Evolutionary conservation across 2,888 invertebrate species (phyloP).

Genomic region (Omphaloscelis lunosa): DNA sequence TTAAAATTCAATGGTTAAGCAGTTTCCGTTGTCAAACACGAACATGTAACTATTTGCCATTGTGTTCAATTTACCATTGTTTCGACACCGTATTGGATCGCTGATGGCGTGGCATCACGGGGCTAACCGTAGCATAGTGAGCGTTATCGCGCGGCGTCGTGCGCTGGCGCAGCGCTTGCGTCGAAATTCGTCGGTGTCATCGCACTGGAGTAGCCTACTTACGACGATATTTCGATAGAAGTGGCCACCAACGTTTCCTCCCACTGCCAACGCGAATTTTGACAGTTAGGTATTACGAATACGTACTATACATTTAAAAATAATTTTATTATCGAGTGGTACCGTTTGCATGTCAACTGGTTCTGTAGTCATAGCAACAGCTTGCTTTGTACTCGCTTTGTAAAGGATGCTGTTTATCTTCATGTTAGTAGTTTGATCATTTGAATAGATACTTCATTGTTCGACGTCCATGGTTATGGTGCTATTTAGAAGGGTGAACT

Average conservation of each 20-base stretch:
- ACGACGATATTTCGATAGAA: constrained; percentile 84
- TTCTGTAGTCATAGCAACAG: neutral
- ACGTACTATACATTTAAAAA: constrained; percentile 43
- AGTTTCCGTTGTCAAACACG: constrained; percentile 47
- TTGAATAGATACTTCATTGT: constrained; percentile 14
- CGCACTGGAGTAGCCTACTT: constrained; percentile 84
- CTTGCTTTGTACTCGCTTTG: neutral
- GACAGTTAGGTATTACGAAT: constrained; percentile 54
- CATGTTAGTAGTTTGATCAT: neutral
- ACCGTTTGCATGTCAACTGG: constrained; percentile 16
- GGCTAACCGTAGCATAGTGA: constrained; percentile 33
- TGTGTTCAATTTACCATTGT: constrained; percentile 60
- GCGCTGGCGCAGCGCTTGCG: constrained; percentile 58
- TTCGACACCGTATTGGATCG: constrained; percentile 53
- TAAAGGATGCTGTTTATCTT: constrained; percentile 7
- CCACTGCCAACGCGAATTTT: constrained; percentile 58
- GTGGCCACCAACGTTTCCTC: constrained; percentile 58
- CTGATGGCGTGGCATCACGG: constrained; percentile 46
- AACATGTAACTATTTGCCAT: constrained; percentile 48
- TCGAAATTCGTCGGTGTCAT: constrained; percentile 79
- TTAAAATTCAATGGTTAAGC: constrained; percentile 19
- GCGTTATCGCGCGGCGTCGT: constrained; percentile 49
- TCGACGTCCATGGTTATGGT: neutral
- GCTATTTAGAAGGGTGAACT: constrained; percentile 5
- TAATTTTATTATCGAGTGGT: constrained; percentile 19